Evolutionary conservation across 2,113 vertebrate species (phyloP).

Genomic region (Turdus rufiventris): DNA sequence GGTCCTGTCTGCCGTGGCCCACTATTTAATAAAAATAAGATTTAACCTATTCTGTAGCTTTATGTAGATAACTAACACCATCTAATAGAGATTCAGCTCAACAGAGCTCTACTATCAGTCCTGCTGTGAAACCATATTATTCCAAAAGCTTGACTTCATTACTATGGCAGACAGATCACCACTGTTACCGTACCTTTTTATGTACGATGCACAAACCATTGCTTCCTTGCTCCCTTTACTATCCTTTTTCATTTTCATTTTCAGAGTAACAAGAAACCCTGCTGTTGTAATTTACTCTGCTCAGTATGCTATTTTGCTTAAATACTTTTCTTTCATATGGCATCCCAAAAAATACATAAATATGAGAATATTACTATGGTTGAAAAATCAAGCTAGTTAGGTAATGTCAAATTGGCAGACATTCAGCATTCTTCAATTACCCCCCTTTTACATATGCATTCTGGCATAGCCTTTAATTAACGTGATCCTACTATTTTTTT

Average conservation of each 20-base stretch:
- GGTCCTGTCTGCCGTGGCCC: background rate
- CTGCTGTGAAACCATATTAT: constrained; percentile 21
- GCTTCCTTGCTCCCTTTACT: background rate
- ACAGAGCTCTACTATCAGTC: background rate
- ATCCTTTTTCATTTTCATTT: background rate
- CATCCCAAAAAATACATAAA: background rate
- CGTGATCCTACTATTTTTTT: background rate
- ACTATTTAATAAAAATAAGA: constrained; percentile 42
- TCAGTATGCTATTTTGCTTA: background rate
- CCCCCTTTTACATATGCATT: constrained; percentile 4
- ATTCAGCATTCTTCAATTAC: constrained; percentile 28
- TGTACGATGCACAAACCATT: background rate
- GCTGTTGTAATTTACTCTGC: background rate
- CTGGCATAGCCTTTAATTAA: constrained; percentile 42
- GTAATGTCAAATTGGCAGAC: constrained; percentile 25
- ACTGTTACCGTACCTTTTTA: background rate
- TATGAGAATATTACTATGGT: background rate
- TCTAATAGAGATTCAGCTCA: constrained; percentile 18
- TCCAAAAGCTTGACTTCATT: constrained; percentile 22
- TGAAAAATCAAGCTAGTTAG: constrained; percentile 44
- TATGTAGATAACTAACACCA: background rate
- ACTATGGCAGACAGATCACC: background rate
- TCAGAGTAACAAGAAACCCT: background rate
- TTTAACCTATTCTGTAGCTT: constrained; percentile 41
- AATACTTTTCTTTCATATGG: constrained; percentile 7